Percentiles rank a stretch among this genome's conserved stretches.
phyloP scores from a whole-genome alignment of 2,888 invertebrate species.

The Crocallis elinguaria region DNA sequence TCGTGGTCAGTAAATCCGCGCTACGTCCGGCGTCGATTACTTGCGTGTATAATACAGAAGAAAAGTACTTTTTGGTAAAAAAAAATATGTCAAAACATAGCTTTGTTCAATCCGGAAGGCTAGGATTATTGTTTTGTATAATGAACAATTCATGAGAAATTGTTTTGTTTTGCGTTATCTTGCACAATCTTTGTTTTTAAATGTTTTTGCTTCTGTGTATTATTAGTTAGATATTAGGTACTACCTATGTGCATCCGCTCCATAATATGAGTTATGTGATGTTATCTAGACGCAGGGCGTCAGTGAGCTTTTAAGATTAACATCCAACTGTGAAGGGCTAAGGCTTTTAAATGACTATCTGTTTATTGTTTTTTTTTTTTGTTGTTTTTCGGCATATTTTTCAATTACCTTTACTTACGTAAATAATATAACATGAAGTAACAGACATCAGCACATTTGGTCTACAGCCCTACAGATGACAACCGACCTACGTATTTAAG shows the following conservation, averaged over 20 bases:
- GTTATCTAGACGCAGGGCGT: no score
- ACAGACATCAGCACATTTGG: no score
- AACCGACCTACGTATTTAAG: no score
- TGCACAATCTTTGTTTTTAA: constrained; percentile 21
- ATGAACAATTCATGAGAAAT: constrained; percentile 16
- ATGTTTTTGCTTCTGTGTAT: background rate
- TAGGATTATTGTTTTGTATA: constrained; percentile 31
- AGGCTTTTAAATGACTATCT: no score
- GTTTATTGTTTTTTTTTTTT: no score
- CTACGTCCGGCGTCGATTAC: constrained; percentile 78
- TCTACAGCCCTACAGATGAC: no score
- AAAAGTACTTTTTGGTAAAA: constrained; percentile 46
- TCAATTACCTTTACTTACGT: no score
- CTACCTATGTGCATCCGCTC: background rate
- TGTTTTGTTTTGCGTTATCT: constrained; percentile 14
- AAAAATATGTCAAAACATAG: constrained; percentile 64
- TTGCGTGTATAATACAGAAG: constrained; percentile 54
- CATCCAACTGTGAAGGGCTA: no score
- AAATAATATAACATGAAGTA: no score
- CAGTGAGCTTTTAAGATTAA: no score
- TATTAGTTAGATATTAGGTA: background rate
- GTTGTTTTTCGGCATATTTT: no score
- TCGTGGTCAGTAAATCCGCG: constrained; percentile 44
- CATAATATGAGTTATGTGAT: no score
- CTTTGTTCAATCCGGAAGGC: constrained; percentile 72